Evolutionary conservation across 2,113 vertebrate species (phyloP).

Genomic region (Gadus macrocephalus): DNA sequence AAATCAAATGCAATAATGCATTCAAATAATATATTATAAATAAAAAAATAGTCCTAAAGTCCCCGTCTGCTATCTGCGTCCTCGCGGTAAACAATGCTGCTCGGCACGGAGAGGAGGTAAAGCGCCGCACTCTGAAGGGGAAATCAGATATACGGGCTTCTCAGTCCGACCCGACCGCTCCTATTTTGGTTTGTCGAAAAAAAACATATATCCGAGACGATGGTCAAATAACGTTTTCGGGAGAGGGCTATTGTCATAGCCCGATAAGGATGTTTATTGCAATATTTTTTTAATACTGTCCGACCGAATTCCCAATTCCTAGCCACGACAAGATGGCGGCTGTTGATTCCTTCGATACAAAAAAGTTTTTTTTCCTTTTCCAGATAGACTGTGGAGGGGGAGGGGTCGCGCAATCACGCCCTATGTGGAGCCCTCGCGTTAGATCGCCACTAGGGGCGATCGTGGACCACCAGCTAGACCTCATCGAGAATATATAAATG

Average conservation of each 20-base stretch:
- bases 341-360: conserved; percentile 93
- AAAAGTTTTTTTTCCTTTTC: conserved; percentile 89
- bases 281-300: conserved; percentile 67
- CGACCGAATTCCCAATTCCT: conserved; percentile 83
- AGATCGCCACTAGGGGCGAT: conserved; percentile 54
- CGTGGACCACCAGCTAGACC: conserved; percentile 16
- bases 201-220: conserved; percentile 60
- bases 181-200: conserved; percentile 61
- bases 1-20: background rate
- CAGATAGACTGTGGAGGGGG: conserved; percentile 82
- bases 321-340: conserved; percentile 96
- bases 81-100: conserved; percentile 66
- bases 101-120: conserved; percentile 66
- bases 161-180: conserved; percentile 66
- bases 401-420: conserved; percentile 80
- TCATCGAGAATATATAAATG: background rate
- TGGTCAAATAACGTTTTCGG: conserved; percentile 50
- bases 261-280: conserved; percentile 64
- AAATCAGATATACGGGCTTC: conserved; percentile 73
- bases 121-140: conserved; percentile 75
- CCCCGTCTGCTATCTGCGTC: conserved; percentile 46
- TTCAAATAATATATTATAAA: conserved; percentile 5
- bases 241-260: conserved; percentile 65
- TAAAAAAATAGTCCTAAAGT: conserved; percentile 52
- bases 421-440: conserved; percentile 61